Base-by-base conservation (phyloP, 2,113 vertebrate species). In the Collichthys lucidus region DNA sequence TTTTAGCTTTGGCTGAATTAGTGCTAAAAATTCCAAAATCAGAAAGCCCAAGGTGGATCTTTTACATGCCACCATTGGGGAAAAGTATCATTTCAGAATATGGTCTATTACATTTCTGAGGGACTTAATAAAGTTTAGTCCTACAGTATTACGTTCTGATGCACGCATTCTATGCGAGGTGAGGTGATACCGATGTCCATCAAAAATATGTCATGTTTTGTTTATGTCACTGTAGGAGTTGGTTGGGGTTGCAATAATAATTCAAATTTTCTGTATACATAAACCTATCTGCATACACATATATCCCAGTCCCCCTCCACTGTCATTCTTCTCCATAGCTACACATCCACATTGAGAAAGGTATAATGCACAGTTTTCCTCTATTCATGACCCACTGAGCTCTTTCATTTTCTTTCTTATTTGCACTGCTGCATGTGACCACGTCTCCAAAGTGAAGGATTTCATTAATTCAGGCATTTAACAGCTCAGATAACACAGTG, bases 211-310 rank as follows among this genome's bases (percentile, higher is more conserved):
- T 44, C 17, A 40, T 12, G 5, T 40, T 85, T 46, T 44, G 4
- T 83, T 72, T 24, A 61, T 57, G 50, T 56, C 49, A 62, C 46
- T 7, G 19, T 44, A 50, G 26, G 15, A 77, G 63, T 35, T 17
- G 4, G 42, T 72, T 53, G 40, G 2, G 1, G 15, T 16, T 40
- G 49, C 24, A 9, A 47, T 42, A 60, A 61, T 31, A 72, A n/a
- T 31, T 15, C 4, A 42, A 29, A 73, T n/a, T 4, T 35, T 61
- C 22, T 26, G 17, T 15, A 29, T 3, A 19, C 17, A 20, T 24
- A n/a, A 9, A 22, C 11, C 17, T 12, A 46, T 60, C 20, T n/a
- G 11, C 15, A n/a, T 3, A 19, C 24, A 20, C 24, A n/a, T 22
- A 22, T 3, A 17, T 16, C 17, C 10, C 40, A 20, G 15, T 3